phyloP scores from a whole-genome alignment of 2,113 vertebrate genomes.

The Myrmecophaga tridactyla region DNA sequence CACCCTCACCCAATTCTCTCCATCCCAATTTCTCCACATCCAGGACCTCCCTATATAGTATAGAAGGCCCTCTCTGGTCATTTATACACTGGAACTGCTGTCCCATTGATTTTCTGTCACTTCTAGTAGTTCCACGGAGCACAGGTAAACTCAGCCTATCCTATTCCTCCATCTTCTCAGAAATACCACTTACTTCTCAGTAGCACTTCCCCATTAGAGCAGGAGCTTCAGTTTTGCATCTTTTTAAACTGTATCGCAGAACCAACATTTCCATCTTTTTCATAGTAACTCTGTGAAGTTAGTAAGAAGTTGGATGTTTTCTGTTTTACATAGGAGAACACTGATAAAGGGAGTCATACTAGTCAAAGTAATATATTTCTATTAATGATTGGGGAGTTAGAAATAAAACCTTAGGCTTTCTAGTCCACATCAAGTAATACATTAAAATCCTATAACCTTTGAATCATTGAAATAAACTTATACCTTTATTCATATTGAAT shows the following conservation, averaged over 20 bases:
- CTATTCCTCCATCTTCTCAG: too few species aligned
- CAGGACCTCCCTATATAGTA: too few species aligned
- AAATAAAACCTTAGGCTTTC: slow-evolving; percentile 29
- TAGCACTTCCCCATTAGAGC: too few species aligned
- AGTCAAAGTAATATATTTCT: slow-evolving; percentile 25
- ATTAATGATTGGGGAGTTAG: neutral
- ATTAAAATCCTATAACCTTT: neutral
- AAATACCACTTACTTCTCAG: too few species aligned
- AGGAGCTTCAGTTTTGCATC: neutral
- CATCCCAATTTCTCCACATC: too few species aligned
- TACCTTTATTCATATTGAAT: slow-evolving; percentile 20
- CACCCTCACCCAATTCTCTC: too few species aligned
- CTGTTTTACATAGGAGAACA: slow-evolving; percentile 30
- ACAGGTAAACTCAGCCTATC: too few species aligned
- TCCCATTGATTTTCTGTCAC: too few species aligned
- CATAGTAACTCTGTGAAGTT: neutral
- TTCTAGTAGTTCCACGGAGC: too few species aligned
- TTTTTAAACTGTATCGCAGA: neutral
- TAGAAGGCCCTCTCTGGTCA: too few species aligned
- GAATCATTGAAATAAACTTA: slow-evolving; percentile 5
- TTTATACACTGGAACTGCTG: too few species aligned
- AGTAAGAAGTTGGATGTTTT: neutral
- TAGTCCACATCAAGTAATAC: neutral
- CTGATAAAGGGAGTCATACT: neutral
- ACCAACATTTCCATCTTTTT: slow-evolving; percentile 33